A percentile compares a stretch with the other conserved stretches of the same genome.
phyloP scores from a whole-genome alignment of 35 echinoderm and acorn worm species.

The Ophioderma brevispina region DNA sequence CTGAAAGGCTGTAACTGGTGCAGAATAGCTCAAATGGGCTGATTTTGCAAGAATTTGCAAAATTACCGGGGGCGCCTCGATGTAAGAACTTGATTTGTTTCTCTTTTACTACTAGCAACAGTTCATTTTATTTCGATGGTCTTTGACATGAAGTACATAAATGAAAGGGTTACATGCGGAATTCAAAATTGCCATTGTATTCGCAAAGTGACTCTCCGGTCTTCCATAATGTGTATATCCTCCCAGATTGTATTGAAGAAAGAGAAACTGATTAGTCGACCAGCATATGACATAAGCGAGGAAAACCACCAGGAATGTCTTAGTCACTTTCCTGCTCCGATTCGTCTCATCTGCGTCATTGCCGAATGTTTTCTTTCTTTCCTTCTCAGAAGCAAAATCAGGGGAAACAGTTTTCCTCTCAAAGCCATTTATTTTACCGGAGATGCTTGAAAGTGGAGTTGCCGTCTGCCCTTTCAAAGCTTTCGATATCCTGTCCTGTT shows the following conservation, averaged over 20 bases:
- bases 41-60: no score
- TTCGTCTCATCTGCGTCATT: neutral
- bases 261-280: neutral
- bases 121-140: neutral
- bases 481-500: neutral
- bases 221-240: neutral
- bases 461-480: neutral
- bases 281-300: neutral
- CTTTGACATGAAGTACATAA: neutral
- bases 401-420: neutral
- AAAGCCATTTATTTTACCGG: neutral
- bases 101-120: no score
- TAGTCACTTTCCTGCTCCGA: neutral
- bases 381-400: no score
- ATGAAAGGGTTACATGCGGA: neutral
- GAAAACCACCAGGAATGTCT: neutral
- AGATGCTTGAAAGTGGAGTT: neutral
- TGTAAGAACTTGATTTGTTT: no score
- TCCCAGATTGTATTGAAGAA: neutral
- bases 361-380: no score
- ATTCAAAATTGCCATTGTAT: neutral
- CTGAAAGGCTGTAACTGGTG: no score
- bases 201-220: neutral
- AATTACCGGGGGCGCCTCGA: no score
- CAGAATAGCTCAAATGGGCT: no score